These are phyloP conservation scores for Protosalanx chinensis DNA, from an alignment of 2,797 vertebrate species.

Conservation along the genomic window DNA sequence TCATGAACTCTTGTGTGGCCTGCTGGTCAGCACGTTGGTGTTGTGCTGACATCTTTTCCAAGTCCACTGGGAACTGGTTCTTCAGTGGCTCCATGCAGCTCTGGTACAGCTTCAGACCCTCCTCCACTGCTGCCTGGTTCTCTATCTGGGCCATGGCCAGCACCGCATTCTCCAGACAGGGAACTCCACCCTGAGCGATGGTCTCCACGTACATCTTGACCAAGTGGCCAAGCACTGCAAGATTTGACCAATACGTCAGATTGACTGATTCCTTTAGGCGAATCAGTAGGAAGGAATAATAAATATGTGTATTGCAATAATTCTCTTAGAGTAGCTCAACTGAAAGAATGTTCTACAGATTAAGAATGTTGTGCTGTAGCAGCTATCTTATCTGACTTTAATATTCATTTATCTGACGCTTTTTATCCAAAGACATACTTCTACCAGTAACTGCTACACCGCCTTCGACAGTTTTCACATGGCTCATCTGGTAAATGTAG, in stretches of 20 bases:
- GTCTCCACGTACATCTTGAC: constrained; percentile 56
- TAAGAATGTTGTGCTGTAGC: too few species aligned
- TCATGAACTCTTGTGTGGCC: constrained; percentile 44
- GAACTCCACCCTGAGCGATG: constrained; percentile 46
- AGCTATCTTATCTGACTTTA: constrained; percentile 15
- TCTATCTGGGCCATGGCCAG: constrained; percentile 50
- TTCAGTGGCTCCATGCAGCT: constrained; percentile 48
- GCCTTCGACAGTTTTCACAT: constrained; percentile 50
- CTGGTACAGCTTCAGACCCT: constrained; percentile 42
- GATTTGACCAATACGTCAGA: not conserved
- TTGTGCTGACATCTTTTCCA: constrained; percentile 37
- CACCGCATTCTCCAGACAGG: constrained; percentile 57
- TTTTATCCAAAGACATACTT: too few species aligned
- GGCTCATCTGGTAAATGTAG: constrained; percentile 36
- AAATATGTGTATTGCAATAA: not conserved
- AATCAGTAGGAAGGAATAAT: not conserved
- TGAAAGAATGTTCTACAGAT: not conserved
- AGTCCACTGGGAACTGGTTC: constrained; percentile 33
- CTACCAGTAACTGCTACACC: constrained; percentile 44
- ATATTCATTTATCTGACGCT: too few species aligned
- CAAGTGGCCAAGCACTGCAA: too few species aligned
- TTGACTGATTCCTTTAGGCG: too few species aligned
- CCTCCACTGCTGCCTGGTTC: constrained; percentile 45
- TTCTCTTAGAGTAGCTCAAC: not conserved
- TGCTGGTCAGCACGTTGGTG: constrained; percentile 39